phyloP scores from a whole-genome alignment of 2,113 vertebrate species.

The Arizona elegans region DNA sequence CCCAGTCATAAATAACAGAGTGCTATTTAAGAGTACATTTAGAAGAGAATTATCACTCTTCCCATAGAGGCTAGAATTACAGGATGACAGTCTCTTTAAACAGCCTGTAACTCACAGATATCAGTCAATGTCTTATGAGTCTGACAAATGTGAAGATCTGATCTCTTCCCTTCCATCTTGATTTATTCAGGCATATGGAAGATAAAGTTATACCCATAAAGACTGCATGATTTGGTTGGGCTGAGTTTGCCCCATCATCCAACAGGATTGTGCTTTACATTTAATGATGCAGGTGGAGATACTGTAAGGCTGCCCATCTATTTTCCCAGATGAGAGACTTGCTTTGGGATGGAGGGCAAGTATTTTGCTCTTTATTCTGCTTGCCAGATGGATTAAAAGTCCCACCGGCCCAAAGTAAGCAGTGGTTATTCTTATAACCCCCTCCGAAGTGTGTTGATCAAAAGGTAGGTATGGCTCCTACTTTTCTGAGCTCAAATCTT shows the following conservation, averaged over 20 bases:
- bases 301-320: neutral
- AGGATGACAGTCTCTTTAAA: neutral
- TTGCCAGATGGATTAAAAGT: neutral
- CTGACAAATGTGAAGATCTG: neutral
- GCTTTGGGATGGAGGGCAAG: neutral
- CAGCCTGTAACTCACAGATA: neutral
- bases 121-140: neutral
- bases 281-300: neutral
- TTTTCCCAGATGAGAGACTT: neutral
- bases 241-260: neutral
- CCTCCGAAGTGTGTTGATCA: neutral
- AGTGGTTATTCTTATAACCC: slow-evolving; percentile 7
- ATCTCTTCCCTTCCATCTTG: neutral
- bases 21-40: neutral
- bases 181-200: neutral
- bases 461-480: neutral
- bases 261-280: neutral
- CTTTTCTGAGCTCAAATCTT: neutral
- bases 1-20: neutral
- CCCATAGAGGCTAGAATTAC: neutral
- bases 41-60: neutral
- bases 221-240: neutral
- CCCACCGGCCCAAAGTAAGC: neutral
- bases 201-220: neutral
- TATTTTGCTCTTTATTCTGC: neutral